Evolutionary conservation across 2,888 invertebrate species (phyloP), one percentile per base, ranked within the genome.

Genomic region (Drosophila cyrtoloma): DNA sequence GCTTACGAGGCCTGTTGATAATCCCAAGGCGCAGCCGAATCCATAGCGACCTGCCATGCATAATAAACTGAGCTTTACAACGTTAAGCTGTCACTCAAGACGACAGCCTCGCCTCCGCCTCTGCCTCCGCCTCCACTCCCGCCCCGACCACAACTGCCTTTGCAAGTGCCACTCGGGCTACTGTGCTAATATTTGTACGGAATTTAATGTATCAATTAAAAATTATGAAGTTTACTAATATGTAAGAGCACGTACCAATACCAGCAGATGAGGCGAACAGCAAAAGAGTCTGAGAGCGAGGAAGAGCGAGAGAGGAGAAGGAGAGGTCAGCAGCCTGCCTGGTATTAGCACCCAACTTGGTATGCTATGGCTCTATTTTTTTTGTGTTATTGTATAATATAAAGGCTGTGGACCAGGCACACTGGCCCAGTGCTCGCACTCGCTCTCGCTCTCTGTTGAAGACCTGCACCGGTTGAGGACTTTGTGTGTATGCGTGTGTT

Each of bases 141-240:
- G 6, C 16, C 5, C 0, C 2, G 2, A 2, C 47, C 26, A 47
- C 16, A 53, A 35, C 47, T 39, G 26, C 42, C 57, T 57, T 32
- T 10, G 61, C 26, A 39, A 59, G 44, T 53, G 69, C 30, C 35
- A 57, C 55, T 69, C 39, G 73, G 61, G 63, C 62, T 68, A 70
- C 78, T 82, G 61, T 42, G 71, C 79, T 79, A 90, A 90, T 89
- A 91, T 89, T 91, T 91, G 89, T 82, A 81, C 82, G 82, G 82
- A 91, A 90, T 93, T 93, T 93, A 93, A 93, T 93, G 93, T 93
- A 93, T 93, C 93, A 93, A 93, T 93, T 93, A 93, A 93, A 93
- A 93, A 93, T 93, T 92, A 93, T 93, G 93, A 93, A 93, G 92
- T 92, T 91, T 91, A 83, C 92, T 92, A 91, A 92, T 92, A 93